Base-by-base conservation (phyloP, 2,888 invertebrate genomes). In the Drosophila parthenogenetica region DNA sequence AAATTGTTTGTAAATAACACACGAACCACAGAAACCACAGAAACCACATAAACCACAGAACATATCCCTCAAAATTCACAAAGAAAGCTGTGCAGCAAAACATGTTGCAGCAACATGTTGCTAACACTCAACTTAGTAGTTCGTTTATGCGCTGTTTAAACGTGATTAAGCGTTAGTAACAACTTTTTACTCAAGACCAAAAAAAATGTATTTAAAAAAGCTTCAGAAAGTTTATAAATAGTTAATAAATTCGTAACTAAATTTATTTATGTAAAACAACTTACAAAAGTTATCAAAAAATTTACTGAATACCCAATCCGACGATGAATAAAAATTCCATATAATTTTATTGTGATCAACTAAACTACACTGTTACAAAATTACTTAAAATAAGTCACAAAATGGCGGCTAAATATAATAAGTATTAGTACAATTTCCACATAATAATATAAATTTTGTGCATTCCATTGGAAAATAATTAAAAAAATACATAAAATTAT, bases 71-170 rank as follows among this genome's bases (percentile, higher is more conserved):
- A 32, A 25, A 49, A 22, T 43, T 46, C 46, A 32, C 54, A 58
- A 37, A 40, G 54, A 58, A 37, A 35, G 58, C 59, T 66, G 66
- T 67, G 67, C 49, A 66, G 69, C 65, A 16, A 46, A 64, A 43
- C 69, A 81, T 81, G 85, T 81, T 84, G 81, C 87, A 73, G 86
- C 83, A 78, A 80, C 87, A 83, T 81, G 76, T 73, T 48, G 79
- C 61, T 54, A 42, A 40, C 68, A 73, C 68, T 17, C 46, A 68
- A 73, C 7, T 53, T 46, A 46, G 68, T 49, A 63, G 74, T 53
- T 53, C 43, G 74, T 40, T 60, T 58, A 55, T 58, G 78, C 37
- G 54, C 17, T 3, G 57, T 59, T 57, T 4, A 0, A 51, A 51
- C 14, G 57, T 58, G 77, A 13, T 54, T 50, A 46, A 35, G 35